Conservation (phyloP, 2,888 invertebrate species). For the Epirrhoe alternata region DNA sequence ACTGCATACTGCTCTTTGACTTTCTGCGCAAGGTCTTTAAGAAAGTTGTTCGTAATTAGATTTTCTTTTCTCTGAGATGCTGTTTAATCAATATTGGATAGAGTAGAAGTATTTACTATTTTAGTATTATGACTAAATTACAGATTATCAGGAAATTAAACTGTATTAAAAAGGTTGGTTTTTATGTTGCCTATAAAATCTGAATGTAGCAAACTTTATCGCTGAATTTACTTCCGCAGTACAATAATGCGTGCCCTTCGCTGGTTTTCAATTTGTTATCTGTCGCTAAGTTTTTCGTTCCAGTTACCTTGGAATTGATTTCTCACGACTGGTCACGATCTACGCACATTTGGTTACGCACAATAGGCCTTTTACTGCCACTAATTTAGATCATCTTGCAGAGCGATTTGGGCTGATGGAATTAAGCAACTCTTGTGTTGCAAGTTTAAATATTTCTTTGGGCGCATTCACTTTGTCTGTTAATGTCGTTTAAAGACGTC, state of each 20-base stretch:
- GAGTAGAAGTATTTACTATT: neutral
- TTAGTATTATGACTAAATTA: neutral
- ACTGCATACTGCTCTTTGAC: conserved; percentile 18
- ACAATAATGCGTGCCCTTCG: conserved; percentile 42
- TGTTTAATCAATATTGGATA: neutral
- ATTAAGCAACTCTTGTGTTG: conserved; percentile 26
- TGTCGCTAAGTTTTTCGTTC: conserved; percentile 35
- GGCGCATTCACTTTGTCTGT: neutral
- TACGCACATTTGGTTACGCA: conserved; percentile 47
- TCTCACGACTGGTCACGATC: conserved; percentile 55
- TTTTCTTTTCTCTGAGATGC: conserved; percentile 21
- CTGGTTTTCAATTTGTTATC: conserved; percentile 35
- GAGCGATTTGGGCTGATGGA: conserved; percentile 34
- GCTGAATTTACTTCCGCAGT: conserved; percentile 43
- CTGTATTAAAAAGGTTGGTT: neutral
- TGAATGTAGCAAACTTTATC: neutral
- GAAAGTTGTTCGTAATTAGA: conserved; percentile 35
- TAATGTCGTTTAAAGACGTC: neutral
- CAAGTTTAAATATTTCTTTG: neutral
- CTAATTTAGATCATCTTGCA: conserved; percentile 44
- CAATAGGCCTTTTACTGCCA: conserved; percentile 48
- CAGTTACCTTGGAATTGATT: conserved; percentile 56
- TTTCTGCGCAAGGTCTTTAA: conserved; percentile 27
- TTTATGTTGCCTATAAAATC: neutral
- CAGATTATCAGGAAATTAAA: neutral